Conservation (phyloP, 64 coral and sea anemone genomes). For the Anthopleura sola region DNA sequence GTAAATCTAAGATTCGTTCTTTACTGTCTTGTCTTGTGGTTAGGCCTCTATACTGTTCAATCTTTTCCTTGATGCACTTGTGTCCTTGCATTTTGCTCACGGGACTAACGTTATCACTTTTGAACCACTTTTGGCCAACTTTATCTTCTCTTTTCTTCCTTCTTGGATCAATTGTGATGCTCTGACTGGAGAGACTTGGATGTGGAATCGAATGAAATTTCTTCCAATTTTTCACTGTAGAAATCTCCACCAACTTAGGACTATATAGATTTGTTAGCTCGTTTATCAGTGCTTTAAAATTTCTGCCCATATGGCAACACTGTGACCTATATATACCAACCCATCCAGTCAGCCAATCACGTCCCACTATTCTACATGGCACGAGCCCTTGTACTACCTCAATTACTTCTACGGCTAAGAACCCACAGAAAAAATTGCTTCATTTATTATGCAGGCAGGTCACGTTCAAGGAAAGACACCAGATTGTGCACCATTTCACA, state of each 20-base stretch:
- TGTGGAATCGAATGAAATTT: neutral
- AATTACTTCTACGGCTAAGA: neutral
- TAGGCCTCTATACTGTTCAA: neutral
- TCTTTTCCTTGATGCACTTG: slow-evolving; percentile 11
- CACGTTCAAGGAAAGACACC: neutral
- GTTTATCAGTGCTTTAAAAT: neutral
- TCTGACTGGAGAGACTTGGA: neutral
- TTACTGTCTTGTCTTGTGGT: neutral
- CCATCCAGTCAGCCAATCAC: neutral
- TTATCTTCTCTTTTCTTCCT: neutral
- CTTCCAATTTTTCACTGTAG: neutral
- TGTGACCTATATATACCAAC: neutral
- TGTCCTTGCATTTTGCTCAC: neutral
- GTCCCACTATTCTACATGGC: neutral
- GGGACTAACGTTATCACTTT: neutral
- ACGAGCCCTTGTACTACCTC: neutral
- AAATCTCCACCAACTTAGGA: neutral
- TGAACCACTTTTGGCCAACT: neutral
- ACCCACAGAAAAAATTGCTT: neutral
- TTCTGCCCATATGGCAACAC: neutral
- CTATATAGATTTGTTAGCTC: neutral
- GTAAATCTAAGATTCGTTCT: neutral
- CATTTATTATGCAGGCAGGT: neutral
- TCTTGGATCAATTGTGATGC: slow-evolving; percentile 4
- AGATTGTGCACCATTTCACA: neutral